These are phyloP conservation scores for Pyrocoelia pectoralis DNA, from an alignment of 2,888 invertebrate genomes.

Conservation along the genomic window DNA sequence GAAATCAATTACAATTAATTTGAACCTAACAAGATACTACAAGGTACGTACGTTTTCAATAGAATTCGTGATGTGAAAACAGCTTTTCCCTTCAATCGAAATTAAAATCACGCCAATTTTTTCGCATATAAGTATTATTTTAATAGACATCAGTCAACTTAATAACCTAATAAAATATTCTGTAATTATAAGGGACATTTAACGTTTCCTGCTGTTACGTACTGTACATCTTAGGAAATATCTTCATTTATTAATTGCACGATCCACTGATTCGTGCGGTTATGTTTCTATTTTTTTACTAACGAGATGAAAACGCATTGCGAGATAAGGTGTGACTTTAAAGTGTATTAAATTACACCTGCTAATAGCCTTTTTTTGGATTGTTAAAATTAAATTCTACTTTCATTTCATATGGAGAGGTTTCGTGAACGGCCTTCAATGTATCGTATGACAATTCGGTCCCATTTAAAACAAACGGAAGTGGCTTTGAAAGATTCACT, in stretches of 20 bases:
- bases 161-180: constrained; percentile 21
- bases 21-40: constrained; percentile 18
- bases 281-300: constrained; percentile 21
- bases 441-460: background rate
- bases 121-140: constrained; percentile 6
- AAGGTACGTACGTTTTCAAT: constrained; percentile 9
- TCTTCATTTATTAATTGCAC: constrained; percentile 41
- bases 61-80: constrained; percentile 20
- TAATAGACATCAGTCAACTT: constrained; percentile 14
- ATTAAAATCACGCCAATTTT: constrained; percentile 9
- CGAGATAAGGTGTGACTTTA: background rate
- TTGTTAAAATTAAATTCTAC: background rate
- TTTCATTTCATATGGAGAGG: background rate
- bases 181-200: constrained; percentile 23
- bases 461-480: background rate
- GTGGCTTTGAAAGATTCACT: background rate
- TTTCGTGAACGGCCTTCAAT: background rate
- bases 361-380: background rate
- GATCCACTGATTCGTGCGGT: constrained; percentile 33
- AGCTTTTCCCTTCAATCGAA: constrained; percentile 10
- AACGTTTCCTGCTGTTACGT: constrained; percentile 36
- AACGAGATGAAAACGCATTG: background rate
- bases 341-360: constrained; percentile 2
- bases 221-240: constrained; percentile 40
- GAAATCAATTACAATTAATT: constrained; percentile 24